Evolutionary conservation across 2,797 vertebrate genomes (phyloP).

Genomic region (Chaetophractus vellerosus): DNA sequence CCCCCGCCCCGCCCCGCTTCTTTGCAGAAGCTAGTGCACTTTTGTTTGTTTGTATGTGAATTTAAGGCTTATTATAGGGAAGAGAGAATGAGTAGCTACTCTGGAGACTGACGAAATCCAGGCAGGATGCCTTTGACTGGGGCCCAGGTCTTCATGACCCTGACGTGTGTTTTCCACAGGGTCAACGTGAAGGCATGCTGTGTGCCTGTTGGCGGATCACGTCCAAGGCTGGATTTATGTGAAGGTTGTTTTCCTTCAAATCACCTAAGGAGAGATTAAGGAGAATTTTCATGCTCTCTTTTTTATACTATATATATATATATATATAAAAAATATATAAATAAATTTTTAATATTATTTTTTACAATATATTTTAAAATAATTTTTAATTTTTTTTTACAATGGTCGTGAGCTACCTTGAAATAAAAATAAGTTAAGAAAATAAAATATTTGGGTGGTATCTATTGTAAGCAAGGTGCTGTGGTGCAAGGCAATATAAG

Average conservation of each 20-base stretch:
- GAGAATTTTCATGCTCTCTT: neutral
- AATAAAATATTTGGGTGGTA: neutral
- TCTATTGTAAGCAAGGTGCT: neutral
- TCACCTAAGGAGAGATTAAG: neutral
- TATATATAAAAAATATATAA: too few species aligned
- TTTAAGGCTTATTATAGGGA: neutral
- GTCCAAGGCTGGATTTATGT: neutral
- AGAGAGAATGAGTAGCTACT: conserved; percentile 32
- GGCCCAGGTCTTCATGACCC: neutral
- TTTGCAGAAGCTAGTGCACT: neutral
- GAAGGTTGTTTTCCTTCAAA: neutral
- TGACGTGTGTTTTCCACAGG: neutral
- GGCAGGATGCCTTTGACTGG: conserved; percentile 64
- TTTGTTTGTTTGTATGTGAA: conserved; percentile 43
- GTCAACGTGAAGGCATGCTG: neutral
- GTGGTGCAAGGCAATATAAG: neutral
- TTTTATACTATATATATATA: too few species aligned
- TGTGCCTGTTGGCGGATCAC: neutral
- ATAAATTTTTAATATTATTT: too few species aligned
- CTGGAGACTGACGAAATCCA: conserved; percentile 21
- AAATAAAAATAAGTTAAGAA: conserved; percentile 56
- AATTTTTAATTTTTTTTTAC: conserved; percentile 8
- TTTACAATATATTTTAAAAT: neutral
- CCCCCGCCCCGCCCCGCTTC: too few species aligned
- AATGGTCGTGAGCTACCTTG: neutral